Percentiles rank a stretch among this genome's conserved stretches.
Evolutionary conservation across 2,797 vertebrate species (phyloP).

Genomic region (Rhynchotus rufescens): DNA sequence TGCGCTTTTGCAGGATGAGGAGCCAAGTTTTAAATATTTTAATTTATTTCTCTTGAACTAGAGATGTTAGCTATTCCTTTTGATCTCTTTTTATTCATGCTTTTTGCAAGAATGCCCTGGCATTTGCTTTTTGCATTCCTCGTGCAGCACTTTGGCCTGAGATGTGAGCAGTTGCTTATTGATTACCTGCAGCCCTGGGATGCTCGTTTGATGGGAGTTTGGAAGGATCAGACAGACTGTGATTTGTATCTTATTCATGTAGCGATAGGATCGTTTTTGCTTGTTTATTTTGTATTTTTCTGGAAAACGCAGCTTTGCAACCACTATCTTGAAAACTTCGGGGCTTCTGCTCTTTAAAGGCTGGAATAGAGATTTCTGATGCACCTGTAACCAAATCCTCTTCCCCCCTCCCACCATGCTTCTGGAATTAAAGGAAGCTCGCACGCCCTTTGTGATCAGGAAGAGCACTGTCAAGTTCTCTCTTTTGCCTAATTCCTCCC

Average conservation of each 20-base stretch:
- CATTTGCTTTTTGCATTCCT: neutral
- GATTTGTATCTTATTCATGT: neutral
- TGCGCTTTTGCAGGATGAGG: neutral
- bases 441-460: neutral
- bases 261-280: neutral
- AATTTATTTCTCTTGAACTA: neutral
- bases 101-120: neutral
- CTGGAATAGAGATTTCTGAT: neutral
- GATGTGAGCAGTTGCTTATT: neutral
- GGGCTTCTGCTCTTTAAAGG: neutral
- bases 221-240: neutral
- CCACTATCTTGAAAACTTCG: neutral
- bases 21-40: neutral
- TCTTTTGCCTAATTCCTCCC: neutral
- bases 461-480: neutral
- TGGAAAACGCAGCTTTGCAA: neutral
- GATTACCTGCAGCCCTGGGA: neutral
- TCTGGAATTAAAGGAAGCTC: neutral
- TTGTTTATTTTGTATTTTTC: neutral
- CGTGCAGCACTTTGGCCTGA: neutral
- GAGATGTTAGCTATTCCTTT: neutral
- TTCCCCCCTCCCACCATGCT: neutral
- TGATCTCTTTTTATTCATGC: neutral
- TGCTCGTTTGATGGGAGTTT: neutral
- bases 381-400: neutral